Evolutionary conservation across 2,113 vertebrate species (phyloP).

Genomic region (Monopterus albus): DNA sequence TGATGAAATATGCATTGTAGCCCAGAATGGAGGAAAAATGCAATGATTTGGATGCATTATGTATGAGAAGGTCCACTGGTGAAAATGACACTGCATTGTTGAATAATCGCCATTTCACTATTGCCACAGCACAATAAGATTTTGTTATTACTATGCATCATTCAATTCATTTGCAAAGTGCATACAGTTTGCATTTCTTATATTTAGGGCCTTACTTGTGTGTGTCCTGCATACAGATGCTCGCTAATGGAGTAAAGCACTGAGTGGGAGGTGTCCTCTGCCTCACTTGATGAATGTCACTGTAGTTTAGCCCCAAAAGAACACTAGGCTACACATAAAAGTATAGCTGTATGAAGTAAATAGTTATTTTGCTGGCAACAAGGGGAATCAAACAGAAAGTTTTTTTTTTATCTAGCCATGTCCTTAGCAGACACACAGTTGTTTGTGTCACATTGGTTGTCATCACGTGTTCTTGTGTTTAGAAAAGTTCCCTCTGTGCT

Average conservation of each 20-base stretch:
- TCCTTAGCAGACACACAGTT: background rate
- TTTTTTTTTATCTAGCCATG: background rate
- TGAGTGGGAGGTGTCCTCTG: conserved; percentile 24
- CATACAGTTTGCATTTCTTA: conserved; percentile 62
- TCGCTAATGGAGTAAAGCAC: conserved; percentile 58
- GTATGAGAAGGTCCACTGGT: conserved; percentile 76
- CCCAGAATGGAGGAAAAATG: conserved; percentile 78
- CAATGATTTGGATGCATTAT: conserved; percentile 81
- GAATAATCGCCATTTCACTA: conserved; percentile 78
- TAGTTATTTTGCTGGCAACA: conserved; percentile 44
- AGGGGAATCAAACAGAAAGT: background rate
- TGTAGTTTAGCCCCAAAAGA: conserved; percentile 27
- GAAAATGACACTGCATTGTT: conserved; percentile 76
- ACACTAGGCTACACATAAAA: conserved; percentile 7
- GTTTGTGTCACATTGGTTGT: background rate
- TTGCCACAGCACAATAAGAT: conserved; percentile 66
- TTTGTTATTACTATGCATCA: conserved; percentile 67
- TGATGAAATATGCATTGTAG: conserved; percentile 83
- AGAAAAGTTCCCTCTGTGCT: background rate
- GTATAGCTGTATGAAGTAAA: conserved; percentile 6
- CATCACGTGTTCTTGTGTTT: conserved; percentile 1
- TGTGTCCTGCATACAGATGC: conserved; percentile 45
- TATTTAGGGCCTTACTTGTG: conserved; percentile 39
- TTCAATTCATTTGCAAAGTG: conserved; percentile 72
- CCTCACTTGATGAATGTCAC: conserved; percentile 35